Evolutionary conservation across 2,797 vertebrate genomes (phyloP).

Genomic region (Lepilemur septentrionalis): DNA sequence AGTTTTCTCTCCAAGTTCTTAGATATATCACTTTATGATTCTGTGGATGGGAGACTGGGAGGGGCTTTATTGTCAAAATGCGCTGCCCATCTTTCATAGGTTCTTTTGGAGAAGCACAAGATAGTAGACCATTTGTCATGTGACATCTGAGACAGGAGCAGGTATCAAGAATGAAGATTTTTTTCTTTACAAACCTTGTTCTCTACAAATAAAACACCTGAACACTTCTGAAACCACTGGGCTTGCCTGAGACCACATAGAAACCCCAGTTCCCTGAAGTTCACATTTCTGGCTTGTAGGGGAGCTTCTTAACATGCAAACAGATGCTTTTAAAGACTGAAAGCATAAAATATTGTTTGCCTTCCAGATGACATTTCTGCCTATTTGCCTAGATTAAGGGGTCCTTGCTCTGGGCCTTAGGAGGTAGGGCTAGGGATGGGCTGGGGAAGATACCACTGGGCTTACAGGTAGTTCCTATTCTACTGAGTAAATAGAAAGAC

Average conservation of each 20-base stretch:
- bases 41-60: neutral
- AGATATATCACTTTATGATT: neutral
- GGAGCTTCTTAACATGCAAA: neutral
- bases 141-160: neutral
- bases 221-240: neutral
- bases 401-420: neutral
- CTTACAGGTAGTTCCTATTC: neutral
- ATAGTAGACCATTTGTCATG: neutral
- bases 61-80: neutral
- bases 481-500: neutral
- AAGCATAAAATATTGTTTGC: conserved; percentile 17
- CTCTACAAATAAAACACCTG: neutral
- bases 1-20: neutral
- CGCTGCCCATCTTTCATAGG: neutral
- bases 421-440: neutral
- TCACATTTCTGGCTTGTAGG: neutral
- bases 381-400: neutral
- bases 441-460: neutral
- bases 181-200: neutral
- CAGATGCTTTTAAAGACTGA: conserved; percentile 25
- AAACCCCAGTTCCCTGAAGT: neutral
- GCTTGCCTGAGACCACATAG: neutral
- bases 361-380: conserved; percentile 23
- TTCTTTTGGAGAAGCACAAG: neutral
- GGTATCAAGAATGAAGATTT: neutral